Percentiles rank a stretch among this genome's conserved stretches.
Evolutionary conservation across 2,113 vertebrate genomes (phyloP).

Genomic region (Falco punctatus): DNA sequence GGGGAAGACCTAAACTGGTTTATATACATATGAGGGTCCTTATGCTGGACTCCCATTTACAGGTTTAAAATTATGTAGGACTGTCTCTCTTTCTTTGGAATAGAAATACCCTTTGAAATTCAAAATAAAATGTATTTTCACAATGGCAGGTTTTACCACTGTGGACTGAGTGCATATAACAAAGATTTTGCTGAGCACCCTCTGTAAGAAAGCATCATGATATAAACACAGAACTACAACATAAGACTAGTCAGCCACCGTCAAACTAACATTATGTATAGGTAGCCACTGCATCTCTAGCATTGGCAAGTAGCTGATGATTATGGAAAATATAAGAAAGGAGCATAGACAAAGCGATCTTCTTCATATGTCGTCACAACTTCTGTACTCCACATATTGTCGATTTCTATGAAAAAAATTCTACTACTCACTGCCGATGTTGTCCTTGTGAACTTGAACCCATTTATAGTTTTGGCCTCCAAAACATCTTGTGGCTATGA

Average conservation of each 20-base stretch:
- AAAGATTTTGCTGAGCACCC: not conserved
- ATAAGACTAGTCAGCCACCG: not conserved
- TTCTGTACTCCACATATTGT: not conserved
- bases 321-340: not conserved
- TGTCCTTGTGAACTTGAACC: not conserved
- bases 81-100: not conserved
- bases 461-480: not conserved
- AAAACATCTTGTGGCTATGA: not conserved
- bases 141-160: not conserved
- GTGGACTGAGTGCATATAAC: not conserved
- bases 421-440: not conserved
- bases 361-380: rapidly evolving
- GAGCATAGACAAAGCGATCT: not conserved
- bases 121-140: not conserved
- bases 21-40: not conserved
- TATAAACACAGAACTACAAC: not conserved
- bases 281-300: not conserved
- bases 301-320: not conserved
- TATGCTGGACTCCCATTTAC: not conserved
- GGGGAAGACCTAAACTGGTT: not conserved
- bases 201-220: not conserved
- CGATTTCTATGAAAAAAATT: not conserved
- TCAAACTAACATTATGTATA: not conserved
- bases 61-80: not conserved
- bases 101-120: not conserved